These are phyloP conservation scores for Eidolon dupreanum DNA, from an alignment of 2,797 vertebrate genomes.

Conservation along the genomic window DNA sequence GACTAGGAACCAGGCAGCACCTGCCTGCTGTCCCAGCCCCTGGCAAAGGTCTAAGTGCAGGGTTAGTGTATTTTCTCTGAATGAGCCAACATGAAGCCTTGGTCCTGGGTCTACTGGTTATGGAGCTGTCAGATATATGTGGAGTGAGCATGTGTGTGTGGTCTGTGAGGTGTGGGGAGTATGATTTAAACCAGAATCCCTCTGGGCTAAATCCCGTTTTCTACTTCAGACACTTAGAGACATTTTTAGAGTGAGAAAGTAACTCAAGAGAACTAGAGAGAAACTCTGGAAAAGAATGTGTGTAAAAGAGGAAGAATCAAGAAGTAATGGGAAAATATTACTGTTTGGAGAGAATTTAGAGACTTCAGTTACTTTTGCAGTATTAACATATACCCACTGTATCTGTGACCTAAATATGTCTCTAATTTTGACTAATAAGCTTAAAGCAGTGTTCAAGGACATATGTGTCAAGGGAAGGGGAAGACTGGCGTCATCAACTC, in stretches of 20 bases:
- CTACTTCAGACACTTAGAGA: background rate
- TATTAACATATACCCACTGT: background rate
- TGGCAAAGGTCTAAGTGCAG: background rate
- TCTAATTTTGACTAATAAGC: background rate
- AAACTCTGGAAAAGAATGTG: background rate
- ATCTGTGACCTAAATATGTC: background rate
- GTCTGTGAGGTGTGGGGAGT: background rate
- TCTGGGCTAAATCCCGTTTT: background rate
- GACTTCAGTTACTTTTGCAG: background rate
- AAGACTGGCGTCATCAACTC: background rate
- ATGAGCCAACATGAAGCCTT: background rate
- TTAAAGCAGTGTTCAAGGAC: background rate
- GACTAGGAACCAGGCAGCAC: background rate
- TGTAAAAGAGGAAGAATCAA: background rate
- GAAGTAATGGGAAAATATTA: background rate
- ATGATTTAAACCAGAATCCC: background rate
- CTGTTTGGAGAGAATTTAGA: background rate
- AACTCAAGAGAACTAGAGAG: conserved; percentile 9
- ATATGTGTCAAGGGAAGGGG: background rate
- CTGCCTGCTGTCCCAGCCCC: background rate
- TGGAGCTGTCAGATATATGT: background rate
- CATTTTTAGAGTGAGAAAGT: conserved; percentile 20
- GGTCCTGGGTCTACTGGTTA: background rate
- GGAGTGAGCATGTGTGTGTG: background rate
- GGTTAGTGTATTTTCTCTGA: background rate